Percentiles rank a stretch among this genome's conserved stretches.
Conservation (phyloP, 37 sponge, comb jelly and placozoan genomes). For the Tethya wilhelma region DNA sequence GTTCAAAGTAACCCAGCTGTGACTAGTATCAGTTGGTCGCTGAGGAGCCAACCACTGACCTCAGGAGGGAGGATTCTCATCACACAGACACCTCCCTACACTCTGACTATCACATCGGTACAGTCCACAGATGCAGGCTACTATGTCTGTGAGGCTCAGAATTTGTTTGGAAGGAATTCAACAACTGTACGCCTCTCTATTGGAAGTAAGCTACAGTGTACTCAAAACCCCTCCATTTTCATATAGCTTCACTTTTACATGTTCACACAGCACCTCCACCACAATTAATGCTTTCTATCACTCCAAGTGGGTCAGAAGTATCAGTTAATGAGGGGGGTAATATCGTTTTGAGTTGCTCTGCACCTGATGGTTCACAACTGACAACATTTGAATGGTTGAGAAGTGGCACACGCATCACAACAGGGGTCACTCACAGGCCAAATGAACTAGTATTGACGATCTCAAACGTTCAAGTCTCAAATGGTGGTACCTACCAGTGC, state of each 20-base stretch:
- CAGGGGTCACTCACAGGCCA: not conserved
- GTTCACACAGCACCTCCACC: constrained; percentile 1
- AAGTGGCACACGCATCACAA: not conserved
- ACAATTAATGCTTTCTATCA: not conserved
- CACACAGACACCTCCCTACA: not conserved
- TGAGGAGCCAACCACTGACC: not conserved
- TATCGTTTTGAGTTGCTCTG: not conserved
- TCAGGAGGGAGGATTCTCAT: constrained; percentile 10
- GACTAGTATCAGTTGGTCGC: constrained; percentile 33
- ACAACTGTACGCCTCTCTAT: constrained; percentile 48
- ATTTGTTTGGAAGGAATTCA: constrained; percentile 43
- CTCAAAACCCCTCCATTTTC: not conserved
- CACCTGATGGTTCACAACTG: not conserved
- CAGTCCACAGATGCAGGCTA: constrained; percentile 52
- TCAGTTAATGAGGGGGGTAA: not conserved
- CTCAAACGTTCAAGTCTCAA: constrained; percentile 26
- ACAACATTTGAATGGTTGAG: constrained; percentile 1
- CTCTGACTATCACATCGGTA: constrained; percentile 47
- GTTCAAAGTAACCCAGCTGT: constrained; percentile 60
- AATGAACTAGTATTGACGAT: not conserved
- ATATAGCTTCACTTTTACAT: not conserved
- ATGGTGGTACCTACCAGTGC: not conserved
- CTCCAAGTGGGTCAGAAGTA: not conserved
- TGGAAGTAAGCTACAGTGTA: constrained; percentile 35
- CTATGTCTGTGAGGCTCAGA: constrained; percentile 48